Percentiles rank a stretch among this genome's conserved stretches.
phyloP scores from a whole-genome alignment of 2,797 vertebrate species.

The Hydrocynus forskahlii region DNA sequence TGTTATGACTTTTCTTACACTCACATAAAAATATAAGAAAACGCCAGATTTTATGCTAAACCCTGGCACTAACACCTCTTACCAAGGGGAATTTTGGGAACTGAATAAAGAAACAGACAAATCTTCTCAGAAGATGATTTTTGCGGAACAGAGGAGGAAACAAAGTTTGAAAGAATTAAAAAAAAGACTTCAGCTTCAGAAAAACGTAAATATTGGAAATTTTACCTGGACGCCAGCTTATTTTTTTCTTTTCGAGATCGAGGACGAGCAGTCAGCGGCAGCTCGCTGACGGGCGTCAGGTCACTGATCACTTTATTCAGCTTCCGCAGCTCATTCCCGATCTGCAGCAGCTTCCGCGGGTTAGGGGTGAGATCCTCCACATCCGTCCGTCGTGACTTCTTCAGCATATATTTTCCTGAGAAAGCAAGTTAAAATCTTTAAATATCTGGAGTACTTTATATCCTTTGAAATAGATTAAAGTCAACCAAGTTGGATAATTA shows the following conservation, averaged over 20 bases:
- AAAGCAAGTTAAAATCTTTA: not conserved
- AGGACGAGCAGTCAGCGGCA: constrained; percentile 92
- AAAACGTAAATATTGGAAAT: not conserved
- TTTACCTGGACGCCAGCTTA: constrained; percentile 96
- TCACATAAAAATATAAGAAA: no score
- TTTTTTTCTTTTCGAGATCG: constrained; percentile 99
- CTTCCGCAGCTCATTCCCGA: constrained; percentile 94
- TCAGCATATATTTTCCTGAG: constrained; percentile 93
- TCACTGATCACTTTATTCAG: constrained; percentile 98
- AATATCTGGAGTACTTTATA: not conserved
- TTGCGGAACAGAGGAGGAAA: no score
- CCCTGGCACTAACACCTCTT: no score
- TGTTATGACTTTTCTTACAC: no score
- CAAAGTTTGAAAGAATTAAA: no score
- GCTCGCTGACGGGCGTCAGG: constrained; percentile 95
- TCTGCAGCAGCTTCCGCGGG: constrained; percentile 96
- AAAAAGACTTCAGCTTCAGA: not conserved
- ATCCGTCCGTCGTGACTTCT: constrained; percentile 96
- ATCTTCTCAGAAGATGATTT: no score
- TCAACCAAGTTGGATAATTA: no score
- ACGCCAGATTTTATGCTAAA: no score
- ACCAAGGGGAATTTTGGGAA: not conserved
- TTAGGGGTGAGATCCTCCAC: constrained; percentile 98
- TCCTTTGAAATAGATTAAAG: no score
- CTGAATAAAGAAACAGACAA: no score